Evolutionary conservation across 1,140 invertebrate genomes (phyloP).

Genomic region (Scaptomyza montana): DNA sequence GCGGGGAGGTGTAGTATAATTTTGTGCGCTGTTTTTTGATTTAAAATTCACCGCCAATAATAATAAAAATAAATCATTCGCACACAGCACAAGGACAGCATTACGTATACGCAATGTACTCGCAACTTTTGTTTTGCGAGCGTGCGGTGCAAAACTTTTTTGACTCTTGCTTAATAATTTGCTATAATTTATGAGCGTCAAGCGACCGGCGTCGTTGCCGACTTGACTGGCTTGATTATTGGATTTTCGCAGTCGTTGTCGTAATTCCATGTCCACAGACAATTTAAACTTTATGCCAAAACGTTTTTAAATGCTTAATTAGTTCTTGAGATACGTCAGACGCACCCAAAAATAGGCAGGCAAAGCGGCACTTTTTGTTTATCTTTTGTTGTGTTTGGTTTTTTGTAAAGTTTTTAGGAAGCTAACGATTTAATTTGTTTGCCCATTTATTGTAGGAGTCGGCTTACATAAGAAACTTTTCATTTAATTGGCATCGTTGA

Average conservation of each 20-base stretch:
- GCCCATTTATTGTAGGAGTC: slow-evolving; percentile 22
- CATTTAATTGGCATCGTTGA: slow-evolving; percentile 51
- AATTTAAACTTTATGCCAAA: slow-evolving; percentile 74
- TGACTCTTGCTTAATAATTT: slow-evolving; percentile 75
- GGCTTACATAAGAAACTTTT: slow-evolving; percentile 51
- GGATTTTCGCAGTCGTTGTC: slow-evolving; percentile 41
- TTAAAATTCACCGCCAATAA: slow-evolving; percentile 81
- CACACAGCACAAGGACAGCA: slow-evolving; percentile 19
- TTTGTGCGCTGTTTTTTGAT: slow-evolving; percentile 69
- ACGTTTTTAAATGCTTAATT: slow-evolving; percentile 79
- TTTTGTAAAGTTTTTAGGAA: slow-evolving; percentile 8
- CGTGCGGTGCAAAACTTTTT: slow-evolving; percentile 58
- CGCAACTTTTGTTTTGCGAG: slow-evolving; percentile 38
- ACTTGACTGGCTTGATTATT: slow-evolving; percentile 63
- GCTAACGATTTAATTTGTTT: slow-evolving; percentile 63
- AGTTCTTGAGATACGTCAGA: slow-evolving; percentile 47
- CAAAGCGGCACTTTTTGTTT: slow-evolving; percentile 13
- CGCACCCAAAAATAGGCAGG: neutral
- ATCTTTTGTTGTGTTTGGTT: slow-evolving; percentile 5
- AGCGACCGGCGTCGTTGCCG: slow-evolving; percentile 11
- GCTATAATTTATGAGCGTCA: slow-evolving; percentile 65
- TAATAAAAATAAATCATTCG: slow-evolving; percentile 78
- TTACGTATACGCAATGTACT: slow-evolving; percentile 55
- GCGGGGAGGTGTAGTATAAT: slow-evolving; percentile 19
- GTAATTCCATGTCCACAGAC: slow-evolving; percentile 42